phyloP scores from a whole-genome alignment of 2,888 invertebrate genomes.

The Platypus cylindrus region DNA sequence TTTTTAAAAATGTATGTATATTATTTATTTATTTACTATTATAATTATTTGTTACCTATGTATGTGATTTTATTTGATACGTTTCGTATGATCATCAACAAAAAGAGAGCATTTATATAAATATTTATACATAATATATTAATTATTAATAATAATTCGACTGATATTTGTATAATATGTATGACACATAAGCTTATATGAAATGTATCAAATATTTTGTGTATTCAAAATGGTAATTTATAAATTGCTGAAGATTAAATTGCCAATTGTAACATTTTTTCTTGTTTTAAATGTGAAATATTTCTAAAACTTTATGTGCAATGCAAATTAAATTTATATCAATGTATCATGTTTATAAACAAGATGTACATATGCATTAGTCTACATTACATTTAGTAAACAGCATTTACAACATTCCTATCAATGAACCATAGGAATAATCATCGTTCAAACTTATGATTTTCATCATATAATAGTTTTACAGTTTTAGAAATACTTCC shows the following conservation, averaged over 20 bases:
- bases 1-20: too few relatives aligned
- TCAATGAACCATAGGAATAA: too few relatives aligned
- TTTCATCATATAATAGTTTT: too few relatives aligned
- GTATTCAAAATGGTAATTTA: conserved; percentile 14
- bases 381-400: too few relatives aligned
- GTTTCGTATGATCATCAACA: conserved; percentile 18
- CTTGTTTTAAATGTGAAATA: conserved; percentile 9
- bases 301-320: conserved; percentile 12
- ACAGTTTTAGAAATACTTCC: conserved; percentile 12
- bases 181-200: conserved; percentile 13
- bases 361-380: too few relatives aligned
- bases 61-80: conserved; percentile 34
- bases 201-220: conserved; percentile 20
- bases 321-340: too few relatives aligned
- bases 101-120: too few relatives aligned
- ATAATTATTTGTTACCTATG: conserved; percentile 38
- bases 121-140: conserved; percentile 21
- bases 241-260: conserved; percentile 11
- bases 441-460: too few relatives aligned
- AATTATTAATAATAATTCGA: conserved; percentile 23
- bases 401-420: too few relatives aligned
- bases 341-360: too few relatives aligned
- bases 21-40: conserved; percentile 40
- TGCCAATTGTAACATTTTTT: conserved; percentile 7
- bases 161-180: conserved; percentile 26